Evolutionary conservation across 2,888 invertebrate species (phyloP), one percentile per base, ranked within the genome.

Genomic region (Cosmorhoe ocellata): DNA sequence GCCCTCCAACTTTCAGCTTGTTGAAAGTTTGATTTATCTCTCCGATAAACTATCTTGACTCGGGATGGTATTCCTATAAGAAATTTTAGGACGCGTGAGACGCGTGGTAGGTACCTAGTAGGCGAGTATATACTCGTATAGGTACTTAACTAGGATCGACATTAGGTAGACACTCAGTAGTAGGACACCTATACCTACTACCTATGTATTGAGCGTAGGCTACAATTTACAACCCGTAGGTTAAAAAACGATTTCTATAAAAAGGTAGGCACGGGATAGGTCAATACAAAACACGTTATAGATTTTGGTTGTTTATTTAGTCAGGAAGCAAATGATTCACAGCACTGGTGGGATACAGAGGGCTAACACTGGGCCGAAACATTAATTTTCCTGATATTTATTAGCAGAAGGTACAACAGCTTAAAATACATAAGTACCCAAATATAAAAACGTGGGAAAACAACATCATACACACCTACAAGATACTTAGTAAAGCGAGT

Each of bases 241-340:
- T n/a, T n/a, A n/a, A n/a, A n/a, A n/a, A n/a, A n/a, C n/a, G n/a
- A n/a, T n/a, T n/a, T n/a, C n/a, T n/a, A n/a, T n/a, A n/a, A n/a
- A n/a, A 18, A 18, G 18, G 2, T 2, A 18, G 18, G 18, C 18
- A 18, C 18, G 4, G 18, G 18, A 3, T 18, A 18, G 18, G 18
- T 18, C 24, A 24, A 62, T 64, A 69, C 64, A 72, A 76, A 73
- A 70, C 69, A 54, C 59, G 57, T 64, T 58, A 59, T 75, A 80
- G 79, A 86, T 86, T 88, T 88, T 85, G 84, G 83, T 84, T 83
- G 84, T 90, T 89, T 89, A 89, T 87, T 89, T 83, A n/a, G 67
- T 86, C 88, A 88, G 87, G 88, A 90, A 90, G 89, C 88, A 86
- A 89, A 90, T 84, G 89, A 84, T 88, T 89, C 88, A 90, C 88